A percentile compares a stretch with the other conserved stretches of the same genome.
Conservation (phyloP, 2,113 vertebrate species). For the Hippopotamus amphibius region DNA sequence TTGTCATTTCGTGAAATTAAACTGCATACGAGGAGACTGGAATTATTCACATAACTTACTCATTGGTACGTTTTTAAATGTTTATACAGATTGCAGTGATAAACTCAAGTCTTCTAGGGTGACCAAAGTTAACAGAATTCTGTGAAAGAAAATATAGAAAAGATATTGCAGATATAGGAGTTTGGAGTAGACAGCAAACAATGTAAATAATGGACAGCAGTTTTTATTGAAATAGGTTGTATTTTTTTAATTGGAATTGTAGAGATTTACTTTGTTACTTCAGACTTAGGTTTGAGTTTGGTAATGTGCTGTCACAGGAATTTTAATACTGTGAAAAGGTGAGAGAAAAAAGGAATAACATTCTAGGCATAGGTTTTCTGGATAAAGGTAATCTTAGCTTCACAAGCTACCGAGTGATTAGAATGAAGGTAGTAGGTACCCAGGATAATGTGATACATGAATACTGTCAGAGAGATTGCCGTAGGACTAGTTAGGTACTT, state of each 20-base stretch:
- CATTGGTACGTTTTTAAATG: neutral
- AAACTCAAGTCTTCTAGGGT: neutral
- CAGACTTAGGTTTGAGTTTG: slow-evolving; percentile 32
- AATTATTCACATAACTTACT: neutral
- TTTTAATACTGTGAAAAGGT: neutral
- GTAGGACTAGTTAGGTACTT: neutral
- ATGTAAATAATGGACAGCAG: neutral
- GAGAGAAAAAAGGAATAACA: neutral
- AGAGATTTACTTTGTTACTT: neutral
- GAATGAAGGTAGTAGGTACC: neutral
- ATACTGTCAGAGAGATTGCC: neutral
- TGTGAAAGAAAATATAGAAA: neutral
- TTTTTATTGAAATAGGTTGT: neutral
- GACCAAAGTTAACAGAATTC: neutral
- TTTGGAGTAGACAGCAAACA: neutral
- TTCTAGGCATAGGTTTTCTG: neutral
- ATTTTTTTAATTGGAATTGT: slow-evolving; percentile 13
- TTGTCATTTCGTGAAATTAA: slow-evolving; percentile 32
- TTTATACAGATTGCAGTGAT: slow-evolving; percentile 3
- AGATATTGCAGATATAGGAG: neutral
- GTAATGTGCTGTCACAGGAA: neutral
- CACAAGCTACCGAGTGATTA: neutral
- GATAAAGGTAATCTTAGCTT: neutral
- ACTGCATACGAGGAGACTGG: neutral
- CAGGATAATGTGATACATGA: neutral